Evolutionary conservation across 2,113 vertebrate genomes (phyloP), one percentile per base, ranked within the genome.

Genomic region (Hipposideros armiger): DNA sequence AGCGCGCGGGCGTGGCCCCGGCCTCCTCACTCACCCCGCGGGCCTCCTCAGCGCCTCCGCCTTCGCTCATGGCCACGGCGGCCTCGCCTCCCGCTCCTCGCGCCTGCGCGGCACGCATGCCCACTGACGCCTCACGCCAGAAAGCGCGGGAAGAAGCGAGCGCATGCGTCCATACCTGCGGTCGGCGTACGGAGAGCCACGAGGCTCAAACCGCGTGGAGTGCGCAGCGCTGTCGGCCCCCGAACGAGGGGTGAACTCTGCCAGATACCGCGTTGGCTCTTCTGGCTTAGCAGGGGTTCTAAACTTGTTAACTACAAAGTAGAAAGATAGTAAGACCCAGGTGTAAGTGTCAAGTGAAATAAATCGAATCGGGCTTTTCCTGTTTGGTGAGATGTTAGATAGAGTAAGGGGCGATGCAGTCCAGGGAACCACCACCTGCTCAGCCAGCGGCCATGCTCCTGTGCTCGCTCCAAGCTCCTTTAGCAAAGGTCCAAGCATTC

Each of bases 171-270:
- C 45, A 5, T 47, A 5, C 45, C 45, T 47, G 45, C 10, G 3
- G 2, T 9, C 24, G 1, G 40, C 36, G 7, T 52, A 89, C 64
- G 77, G 94, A 22, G 56, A 70, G 62, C 62, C 26, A 0, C 24
- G 69, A 93, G 92, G 96, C 64, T 60, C 91, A 93, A 82, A 87
- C 20, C 16, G 54, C 84, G 0, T 0, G 4, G 10, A 24, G 13
- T 3, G 16, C 17, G 4, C 67, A 0, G 32, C 62, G 0, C 60
- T 19, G 5, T 15, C 3, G 0, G 58, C 3, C 7, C 1, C 3
- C 1, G 0, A 0, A 0, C n/a, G 0, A 1, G 1, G 8, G 2
- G 1, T 11, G 7, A 8, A 9, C 4, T n/a, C 1, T 0, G 22
- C 2, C 2, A 1, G 24, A 19, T 2, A n/a, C 40, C 3, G 3